Evolutionary conservation across 2,797 vertebrate genomes (phyloP), one percentile per base, ranked within the genome.

Genomic region (Austrolebias charrua): DNA sequence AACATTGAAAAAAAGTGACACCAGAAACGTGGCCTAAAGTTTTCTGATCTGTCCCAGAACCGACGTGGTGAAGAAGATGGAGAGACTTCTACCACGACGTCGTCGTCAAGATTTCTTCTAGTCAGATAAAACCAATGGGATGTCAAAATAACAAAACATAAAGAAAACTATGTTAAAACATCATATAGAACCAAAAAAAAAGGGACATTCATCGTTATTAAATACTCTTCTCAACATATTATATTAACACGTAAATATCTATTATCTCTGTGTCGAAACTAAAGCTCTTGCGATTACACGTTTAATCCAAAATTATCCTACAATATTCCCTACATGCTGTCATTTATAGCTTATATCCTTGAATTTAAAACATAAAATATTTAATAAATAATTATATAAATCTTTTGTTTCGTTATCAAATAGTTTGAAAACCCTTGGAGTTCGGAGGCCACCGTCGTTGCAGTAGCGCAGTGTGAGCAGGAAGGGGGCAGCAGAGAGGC

Each of bases 211-310:
- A 92, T 88, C 70, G 85, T 92, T 95, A 82, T 90, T 96, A 96
- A 95, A 96, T 96, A 95, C 93, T 96, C 93, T 92, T 94, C 92
- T 94, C 95, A 95, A 95, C 96, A 96, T 96, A 96, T 94, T 96
- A 93, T 95, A 95, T 94, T 76, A 91, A 88, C 88, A 91, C 88
- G 76, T 88, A 87, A 86, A 92, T 89, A 92, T 95, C 94, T 91
- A 86, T 92, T 88, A 91, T 92, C 91, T 92, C 86, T 90, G 92
- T 94, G 94, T 95, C 93, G 92, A 98, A 97, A 96, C 95, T 96
- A 93, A 95, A 95, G 95, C 95, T 97, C 95, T 97, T 91, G 93
- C 94, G 95, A 93, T 93, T 94, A 94, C 95, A 93, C 91, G 84
- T 88, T 90, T 79, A 86, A 78, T 79, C 89, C 78, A 87, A 89